Percentiles rank a stretch among this genome's conserved stretches.
Evolutionary conservation across 2,797 vertebrate genomes (phyloP).

Genomic region (Cygnus olor): DNA sequence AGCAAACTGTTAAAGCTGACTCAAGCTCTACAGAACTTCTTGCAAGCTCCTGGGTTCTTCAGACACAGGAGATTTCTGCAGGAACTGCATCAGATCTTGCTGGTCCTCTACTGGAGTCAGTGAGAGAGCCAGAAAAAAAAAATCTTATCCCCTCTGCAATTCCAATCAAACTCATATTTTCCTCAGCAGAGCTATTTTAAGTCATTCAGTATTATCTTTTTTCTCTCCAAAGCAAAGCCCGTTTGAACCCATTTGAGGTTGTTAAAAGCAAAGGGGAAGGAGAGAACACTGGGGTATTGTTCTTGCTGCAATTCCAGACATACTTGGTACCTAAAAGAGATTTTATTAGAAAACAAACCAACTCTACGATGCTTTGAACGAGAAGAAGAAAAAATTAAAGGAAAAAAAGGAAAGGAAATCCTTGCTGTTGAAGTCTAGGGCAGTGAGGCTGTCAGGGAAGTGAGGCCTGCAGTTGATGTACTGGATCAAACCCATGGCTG

Average conservation of each 20-base stretch:
- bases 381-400: neutral
- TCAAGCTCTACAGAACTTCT: neutral
- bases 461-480: neutral
- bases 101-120: conserved; percentile 44
- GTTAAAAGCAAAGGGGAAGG: conserved; percentile 55
- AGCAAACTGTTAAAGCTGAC: neutral
- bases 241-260: conserved; percentile 32
- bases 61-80: conserved; percentile 25
- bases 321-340: conserved; percentile 57
- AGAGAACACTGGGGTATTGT: conserved; percentile 55
- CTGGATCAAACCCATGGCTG: neutral
- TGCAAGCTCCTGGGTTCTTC: conserved; percentile 20
- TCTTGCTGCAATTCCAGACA: conserved; percentile 57
- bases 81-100: neutral
- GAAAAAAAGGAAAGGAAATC: neutral
- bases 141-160: conserved; percentile 41
- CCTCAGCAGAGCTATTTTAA: conserved; percentile 72
- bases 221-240: conserved; percentile 58
- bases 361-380: neutral
- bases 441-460: neutral
- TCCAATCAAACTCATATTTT: conserved; percentile 73
- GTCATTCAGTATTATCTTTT: conserved; percentile 71
- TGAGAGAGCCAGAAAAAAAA: conserved; percentile 17
- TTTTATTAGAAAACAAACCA: conserved; percentile 12
- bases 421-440: neutral